A percentile compares a stretch with the other conserved stretches of the same genome.
phyloP scores from a whole-genome alignment of 2,113 vertebrate species.

The Antennarius striatus region DNA sequence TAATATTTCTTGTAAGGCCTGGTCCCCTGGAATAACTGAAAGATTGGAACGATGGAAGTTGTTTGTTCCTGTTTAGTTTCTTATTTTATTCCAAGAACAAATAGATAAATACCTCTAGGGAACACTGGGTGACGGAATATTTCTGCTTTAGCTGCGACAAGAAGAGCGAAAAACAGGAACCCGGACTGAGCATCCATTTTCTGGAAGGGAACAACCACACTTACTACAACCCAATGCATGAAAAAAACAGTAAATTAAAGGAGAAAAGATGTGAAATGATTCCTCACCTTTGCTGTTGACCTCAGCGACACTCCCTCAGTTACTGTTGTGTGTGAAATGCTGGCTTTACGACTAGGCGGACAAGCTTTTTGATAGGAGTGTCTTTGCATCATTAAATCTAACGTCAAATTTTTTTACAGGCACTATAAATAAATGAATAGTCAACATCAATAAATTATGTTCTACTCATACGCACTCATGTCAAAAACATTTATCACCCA shows the following conservation, averaged over 20 bases:
- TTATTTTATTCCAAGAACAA: too few species aligned
- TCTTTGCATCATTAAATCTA: too few species aligned
- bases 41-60: not conserved
- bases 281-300: slow-evolving; percentile 9
- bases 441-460: too few species aligned
- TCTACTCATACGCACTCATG: too few species aligned
- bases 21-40: slow-evolving; percentile 6
- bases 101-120: not conserved
- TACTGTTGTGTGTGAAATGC: too few species aligned
- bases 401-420: too few species aligned
- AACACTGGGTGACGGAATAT: fast-evolving
- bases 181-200: slow-evolving; percentile 39
- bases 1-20: not conserved
- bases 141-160: not conserved
- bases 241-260: not conserved
- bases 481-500: too few species aligned
- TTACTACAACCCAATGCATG: not conserved
- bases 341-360: too few species aligned
- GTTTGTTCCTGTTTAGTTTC: not conserved
- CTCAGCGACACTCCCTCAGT: not conserved
- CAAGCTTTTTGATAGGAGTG: too few species aligned
- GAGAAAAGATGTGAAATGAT: not conserved
- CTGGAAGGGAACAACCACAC: not conserved
- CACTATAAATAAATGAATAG: too few species aligned
- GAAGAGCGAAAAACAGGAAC: slow-evolving; percentile 36